These are phyloP conservation scores for Sericinus montela DNA, from an alignment of 2,888 invertebrate species.

Conservation along the genomic window DNA sequence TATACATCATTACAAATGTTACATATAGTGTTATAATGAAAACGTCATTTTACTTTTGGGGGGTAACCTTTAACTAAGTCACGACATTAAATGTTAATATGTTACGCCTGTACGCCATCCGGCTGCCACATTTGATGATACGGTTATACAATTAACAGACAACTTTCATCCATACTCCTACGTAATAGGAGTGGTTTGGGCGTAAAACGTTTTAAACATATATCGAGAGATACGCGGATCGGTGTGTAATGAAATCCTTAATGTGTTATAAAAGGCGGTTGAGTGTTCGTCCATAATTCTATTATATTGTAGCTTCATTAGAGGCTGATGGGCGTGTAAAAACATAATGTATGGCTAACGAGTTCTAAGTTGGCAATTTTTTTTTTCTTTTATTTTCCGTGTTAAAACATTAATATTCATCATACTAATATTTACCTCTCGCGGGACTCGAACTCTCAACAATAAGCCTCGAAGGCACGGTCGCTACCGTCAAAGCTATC, in stretches of 20 bases:
- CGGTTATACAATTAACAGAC: background rate
- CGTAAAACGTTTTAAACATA: background rate
- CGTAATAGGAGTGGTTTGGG: background rate
- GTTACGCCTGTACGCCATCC: background rate
- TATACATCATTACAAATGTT: background rate
- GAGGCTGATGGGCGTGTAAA: background rate
- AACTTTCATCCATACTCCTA: background rate
- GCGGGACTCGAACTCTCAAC: no score
- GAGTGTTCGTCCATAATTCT: background rate
- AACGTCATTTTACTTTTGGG: background rate
- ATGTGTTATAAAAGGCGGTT: background rate
- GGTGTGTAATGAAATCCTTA: conserved; percentile 3
- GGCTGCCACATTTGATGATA: background rate
- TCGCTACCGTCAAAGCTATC: no score
- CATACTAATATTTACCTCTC: no score
- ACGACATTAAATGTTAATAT: conserved; percentile 5
- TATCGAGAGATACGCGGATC: background rate
- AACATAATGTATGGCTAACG: background rate
- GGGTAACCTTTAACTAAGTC: conserved; percentile 6
- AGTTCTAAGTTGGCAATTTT: background rate
- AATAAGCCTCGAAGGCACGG: no score
- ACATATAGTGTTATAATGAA: background rate
- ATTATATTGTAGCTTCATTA: background rate
- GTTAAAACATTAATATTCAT: no score
- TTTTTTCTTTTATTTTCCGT: no score